phyloP scores from a whole-genome alignment of 2,888 invertebrate genomes.

The Synergus gifuensis region DNA sequence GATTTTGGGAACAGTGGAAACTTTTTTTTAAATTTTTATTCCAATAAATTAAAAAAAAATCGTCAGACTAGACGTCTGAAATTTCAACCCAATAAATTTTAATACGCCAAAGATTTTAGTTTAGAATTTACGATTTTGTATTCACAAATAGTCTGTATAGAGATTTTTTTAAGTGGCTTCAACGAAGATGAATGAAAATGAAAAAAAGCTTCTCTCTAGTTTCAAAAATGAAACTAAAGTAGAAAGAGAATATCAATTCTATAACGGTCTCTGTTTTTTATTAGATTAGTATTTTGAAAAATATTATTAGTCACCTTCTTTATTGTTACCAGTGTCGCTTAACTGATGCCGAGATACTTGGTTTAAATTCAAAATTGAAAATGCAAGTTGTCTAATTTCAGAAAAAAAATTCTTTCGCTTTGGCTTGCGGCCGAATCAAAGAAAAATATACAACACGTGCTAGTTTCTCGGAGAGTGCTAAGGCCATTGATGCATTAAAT shows the following conservation, averaged over 20 bases:
- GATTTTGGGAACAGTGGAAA: too few species aligned
- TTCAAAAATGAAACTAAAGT: neutral
- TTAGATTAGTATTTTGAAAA: neutral
- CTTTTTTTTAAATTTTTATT: too few species aligned
- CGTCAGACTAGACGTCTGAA: too few species aligned
- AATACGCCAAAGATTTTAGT: neutral
- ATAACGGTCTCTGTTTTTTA: neutral
- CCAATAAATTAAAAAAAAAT: too few species aligned
- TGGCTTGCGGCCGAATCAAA: slow-evolving; percentile 39
- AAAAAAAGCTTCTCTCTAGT: neutral
- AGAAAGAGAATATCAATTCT: neutral
- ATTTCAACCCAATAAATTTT: neutral
- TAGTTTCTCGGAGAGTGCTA: slow-evolving; percentile 19
- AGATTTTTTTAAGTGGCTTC: neutral
- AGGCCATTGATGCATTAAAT: slow-evolving; percentile 41
- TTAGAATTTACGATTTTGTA: neutral
- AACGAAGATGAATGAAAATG: too few species aligned
- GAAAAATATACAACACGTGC: slow-evolving; percentile 42
- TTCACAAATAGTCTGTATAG: neutral
- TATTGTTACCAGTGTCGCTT: slow-evolving; percentile 6
- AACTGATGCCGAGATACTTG: slow-evolving; percentile 26
- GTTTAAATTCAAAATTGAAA: slow-evolving; percentile 25
- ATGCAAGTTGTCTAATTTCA: slow-evolving; percentile 19
- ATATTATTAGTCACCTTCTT: slow-evolving; percentile 8
- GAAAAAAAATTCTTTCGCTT: slow-evolving; percentile 14